Base-by-base conservation (phyloP, 1,140 invertebrate species). In the Leptestheria dahalacensis region DNA sequence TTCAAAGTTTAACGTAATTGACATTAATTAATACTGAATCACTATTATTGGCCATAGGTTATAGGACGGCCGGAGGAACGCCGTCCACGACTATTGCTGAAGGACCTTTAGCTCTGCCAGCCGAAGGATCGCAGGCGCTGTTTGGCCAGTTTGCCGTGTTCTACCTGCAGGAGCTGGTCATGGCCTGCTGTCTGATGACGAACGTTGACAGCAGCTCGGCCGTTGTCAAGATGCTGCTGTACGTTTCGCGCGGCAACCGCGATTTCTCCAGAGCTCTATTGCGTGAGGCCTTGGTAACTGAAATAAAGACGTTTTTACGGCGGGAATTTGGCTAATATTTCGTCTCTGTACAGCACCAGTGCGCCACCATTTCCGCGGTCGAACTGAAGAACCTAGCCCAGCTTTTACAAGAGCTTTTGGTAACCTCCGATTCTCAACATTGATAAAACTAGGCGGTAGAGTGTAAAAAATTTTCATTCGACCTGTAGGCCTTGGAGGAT, bases 351-450 rank as follows among this genome's bases (percentile, higher is more conserved):
- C 33, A 75, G 73, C 57, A 67, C 48, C 73, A 74, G 57, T 74
- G 71, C 64, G 65, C 68, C 28, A 69, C 66, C 54, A 68, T 71
- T 46, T 72, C 72, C n/a, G 74, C 70, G 21, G 75, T 73, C 68
- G 74, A 75, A 64, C 62, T 75, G 55, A 74, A 74, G 61, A 67
- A 69, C 26, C 64, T 74, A 18, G 73, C 72, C 57, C 62, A 63
- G 53, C 60, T 74, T 10, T 67, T 75, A 12, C 67, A 71, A 46
- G 67, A 73, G 46, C 61, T 75, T 9, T 62, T 75, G 70, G 72
- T 74, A 65, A 66, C 66, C 65, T 48, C 11, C 15, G 61, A 21
- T 11, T 49, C 9, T 41, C 6, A 41, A 41, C 6, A 41, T 41
- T 9, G 15, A 6, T 41, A 15, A 41, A 15, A 6, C 15, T 9